Base-by-base conservation (phyloP, 2,113 vertebrate genomes). In the Sorex fumeus region DNA sequence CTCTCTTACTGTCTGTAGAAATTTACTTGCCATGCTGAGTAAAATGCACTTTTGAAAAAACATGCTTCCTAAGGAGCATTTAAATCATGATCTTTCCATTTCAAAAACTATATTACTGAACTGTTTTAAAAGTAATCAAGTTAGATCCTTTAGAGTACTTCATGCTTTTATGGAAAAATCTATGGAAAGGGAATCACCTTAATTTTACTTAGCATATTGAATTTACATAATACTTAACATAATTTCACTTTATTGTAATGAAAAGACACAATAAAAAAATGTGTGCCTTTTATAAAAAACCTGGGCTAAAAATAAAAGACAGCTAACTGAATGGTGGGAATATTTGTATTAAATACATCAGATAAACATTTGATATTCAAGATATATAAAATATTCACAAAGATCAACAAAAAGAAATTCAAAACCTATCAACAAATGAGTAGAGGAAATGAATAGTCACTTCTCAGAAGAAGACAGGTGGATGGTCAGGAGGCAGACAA, bases 11-110 rank as follows among this genome's bases (percentile, higher is more conserved):
- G 32, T 77, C 80, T 84, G 74, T 45, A 92, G 77, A 93, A 88
- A 96, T 93, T 91, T 91, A 93, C 74, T 92, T 76, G 40, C 57
- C 93, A 96, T 62, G 84, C 11, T 85, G 53, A 95, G 45, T 74
- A 89, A 95, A 95, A 87, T 0, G 3, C 50, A 53, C 32, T 88
- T 93, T 47, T 27, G 0, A 66, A 72, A 94, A 93, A 88, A 81
- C 25, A 40, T 79, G n/a, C 92, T 96, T 78, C 62, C 78, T 50
- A 90, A 90, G 88, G 5, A 94, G 27, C 70, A 93, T 91, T 96
- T 77, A 96, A 95, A 95, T 88, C 36, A 88, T 90, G 30, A 43
- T 88, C 83, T 95, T 95, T 95, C 84, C 77, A 71, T 88, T 93
- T 96, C 83, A 84, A 88, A 92, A 95, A 95, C 92, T 94, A 95